Evolutionary conservation across 2,113 vertebrate genomes (phyloP), one percentile per base, ranked within the genome.

Genomic region (Castor canadensis): DNA sequence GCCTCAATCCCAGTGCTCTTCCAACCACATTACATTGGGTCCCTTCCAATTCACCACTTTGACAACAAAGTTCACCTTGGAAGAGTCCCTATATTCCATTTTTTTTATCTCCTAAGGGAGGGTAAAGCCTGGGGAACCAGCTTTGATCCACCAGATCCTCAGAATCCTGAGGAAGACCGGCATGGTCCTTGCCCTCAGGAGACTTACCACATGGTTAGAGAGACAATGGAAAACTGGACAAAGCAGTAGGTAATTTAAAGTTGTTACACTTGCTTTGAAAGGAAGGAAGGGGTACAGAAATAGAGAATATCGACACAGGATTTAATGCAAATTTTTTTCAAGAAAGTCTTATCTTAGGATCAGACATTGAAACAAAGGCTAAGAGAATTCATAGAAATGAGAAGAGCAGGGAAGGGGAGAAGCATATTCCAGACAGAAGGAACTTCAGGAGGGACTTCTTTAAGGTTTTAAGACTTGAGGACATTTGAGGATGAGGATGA

Each of bases 91-190:
- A 22, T 38, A 38, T n/a, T n/a, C 5, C 26, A 9, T 75, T 60
- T 6, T 16, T 20, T 16, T 38, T 15, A 22, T 16, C 38, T 54
- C 10, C 77, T 43, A 30, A n/a, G 30, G 75, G 28, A n/a, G 22
- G 6, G 11, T 11, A 20, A 13, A 16, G 24, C 35, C 52, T 52
- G 43, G 24, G 58, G 66, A 43, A 2, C 35, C 66, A 30, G 1
- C 30, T 17, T 52, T 9, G 3, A 22, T 6, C 5, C 1, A 8
- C 15, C 7, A 2, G n/a, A n/a, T n/a, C n/a, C n/a, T n/a, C 8
- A 20, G 45, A 58, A 71, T 2, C 11, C 5, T 12, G 17, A 67
- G 20, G 17, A 9, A 56, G 9, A 58, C 3, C 67, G 35, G 32
- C 30, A n/a, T n/a, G n/a, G n/a, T n/a, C 10, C 49, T 49, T 43